Evolutionary conservation across 2,113 vertebrate species (phyloP).

Genomic region (Planiliza haematocheilus): DNA sequence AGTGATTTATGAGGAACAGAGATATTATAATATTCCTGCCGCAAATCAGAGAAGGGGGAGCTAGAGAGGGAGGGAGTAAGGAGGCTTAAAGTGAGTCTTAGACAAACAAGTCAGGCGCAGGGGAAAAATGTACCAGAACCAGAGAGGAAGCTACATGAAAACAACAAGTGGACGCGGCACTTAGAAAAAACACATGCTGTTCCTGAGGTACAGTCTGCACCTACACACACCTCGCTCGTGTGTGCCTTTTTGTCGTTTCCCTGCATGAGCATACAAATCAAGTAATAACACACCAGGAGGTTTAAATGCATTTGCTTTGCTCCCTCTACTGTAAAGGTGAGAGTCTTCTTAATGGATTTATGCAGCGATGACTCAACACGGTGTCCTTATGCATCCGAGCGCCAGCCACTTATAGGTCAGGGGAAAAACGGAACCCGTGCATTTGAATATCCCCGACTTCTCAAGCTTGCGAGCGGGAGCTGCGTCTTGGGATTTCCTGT

Average conservation of each 20-base stretch:
- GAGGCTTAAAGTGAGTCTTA: slow-evolving; percentile 22
- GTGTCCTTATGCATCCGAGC: slow-evolving; percentile 19
- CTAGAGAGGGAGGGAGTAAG: not conserved
- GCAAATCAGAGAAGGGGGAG: slow-evolving; percentile 57
- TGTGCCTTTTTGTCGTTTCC: slow-evolving; percentile 12
- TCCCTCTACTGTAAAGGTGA: slow-evolving; percentile 19
- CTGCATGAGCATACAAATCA: not conserved
- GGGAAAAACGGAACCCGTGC: not conserved
- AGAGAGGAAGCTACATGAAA: slow-evolving; percentile 17
- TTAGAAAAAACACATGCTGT: slow-evolving; percentile 14
- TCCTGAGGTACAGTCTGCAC: slow-evolving; percentile 20
- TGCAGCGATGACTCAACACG: slow-evolving; percentile 24
- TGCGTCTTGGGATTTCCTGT: slow-evolving; percentile 11
- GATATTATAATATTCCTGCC: slow-evolving; percentile 71
- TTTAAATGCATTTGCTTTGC: slow-evolving; percentile 24
- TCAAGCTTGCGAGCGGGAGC: not conserved
- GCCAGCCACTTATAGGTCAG: slow-evolving; percentile 14
- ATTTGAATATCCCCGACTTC: not conserved
- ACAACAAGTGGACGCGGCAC: slow-evolving; percentile 6
- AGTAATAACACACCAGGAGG: slow-evolving; percentile 10
- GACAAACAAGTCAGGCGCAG: slow-evolving; percentile 37
- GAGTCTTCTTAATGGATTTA: slow-evolving; percentile 37
- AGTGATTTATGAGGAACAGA: slow-evolving; percentile 73
- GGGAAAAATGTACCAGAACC: slow-evolving; percentile 5
- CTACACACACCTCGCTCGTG: slow-evolving; percentile 6